phyloP scores from a whole-genome alignment of 92 coral and sea anemone species.

The Parazoanthus darwini region DNA sequence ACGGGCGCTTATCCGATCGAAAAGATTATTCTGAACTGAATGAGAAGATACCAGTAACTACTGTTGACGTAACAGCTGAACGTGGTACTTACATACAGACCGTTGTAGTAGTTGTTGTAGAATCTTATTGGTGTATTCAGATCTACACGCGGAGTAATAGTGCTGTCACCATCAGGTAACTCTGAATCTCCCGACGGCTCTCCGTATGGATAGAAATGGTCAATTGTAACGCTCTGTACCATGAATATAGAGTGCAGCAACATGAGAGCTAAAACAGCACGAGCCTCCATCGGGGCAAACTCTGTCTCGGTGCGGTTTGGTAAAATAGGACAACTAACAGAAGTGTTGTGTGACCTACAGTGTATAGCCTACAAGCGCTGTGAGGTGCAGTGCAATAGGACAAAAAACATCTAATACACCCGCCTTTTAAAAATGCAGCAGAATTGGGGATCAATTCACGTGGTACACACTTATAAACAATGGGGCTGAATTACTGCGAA shows the following conservation, averaged over 20 bases:
- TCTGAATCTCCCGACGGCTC: conserved; percentile 48
- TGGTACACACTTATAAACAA: conserved; percentile 41
- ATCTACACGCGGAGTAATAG: conserved; percentile 48
- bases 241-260: conserved; percentile 46
- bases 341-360: not conserved
- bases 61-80: not conserved
- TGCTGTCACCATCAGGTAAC: conserved; percentile 28
- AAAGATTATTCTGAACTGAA: conserved; percentile 17
- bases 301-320: not conserved
- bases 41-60: not conserved
- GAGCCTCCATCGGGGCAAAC: conserved; percentile 17
- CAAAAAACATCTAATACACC: not conserved
- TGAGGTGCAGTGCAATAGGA: not conserved
- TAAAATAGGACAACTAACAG: conserved; percentile 13
- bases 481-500: conserved; percentile 38
- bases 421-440: conserved; percentile 30
- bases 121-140: conserved; percentile 57
- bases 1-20: conserved; percentile 25
- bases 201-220: conserved; percentile 78
- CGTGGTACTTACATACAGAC: conserved; percentile 58
- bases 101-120: conserved; percentile 50
- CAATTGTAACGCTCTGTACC: conserved; percentile 45
- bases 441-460: conserved; percentile 39
- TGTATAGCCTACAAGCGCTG: conserved; percentile 2
- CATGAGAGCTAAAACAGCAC: conserved; percentile 23